Conservation (phyloP, 2,113 vertebrate genomes). For the Cavia porcellus region DNA sequence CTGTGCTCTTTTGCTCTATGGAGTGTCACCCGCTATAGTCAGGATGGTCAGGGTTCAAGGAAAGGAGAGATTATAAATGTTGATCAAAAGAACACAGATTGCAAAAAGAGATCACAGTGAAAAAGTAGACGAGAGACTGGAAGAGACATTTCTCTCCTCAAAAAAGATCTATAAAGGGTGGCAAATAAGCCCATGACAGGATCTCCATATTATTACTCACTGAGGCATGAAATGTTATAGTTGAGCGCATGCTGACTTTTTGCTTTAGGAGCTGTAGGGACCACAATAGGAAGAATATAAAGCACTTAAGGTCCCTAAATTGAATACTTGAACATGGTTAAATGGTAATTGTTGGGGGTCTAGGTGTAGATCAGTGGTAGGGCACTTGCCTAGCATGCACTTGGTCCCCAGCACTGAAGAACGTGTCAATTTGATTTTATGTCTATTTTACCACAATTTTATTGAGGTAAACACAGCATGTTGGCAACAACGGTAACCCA, state of each 20-base stretch:
- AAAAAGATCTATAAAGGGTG: background rate
- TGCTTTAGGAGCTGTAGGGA: background rate
- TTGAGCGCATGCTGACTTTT: background rate
- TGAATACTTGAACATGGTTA: too few relatives aligned
- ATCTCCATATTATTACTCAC: background rate
- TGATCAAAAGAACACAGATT: background rate
- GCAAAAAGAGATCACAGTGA: background rate
- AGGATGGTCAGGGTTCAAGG: background rate
- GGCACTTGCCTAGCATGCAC: background rate
- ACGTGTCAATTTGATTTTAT: too few relatives aligned
- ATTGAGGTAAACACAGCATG: background rate
- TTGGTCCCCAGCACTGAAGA: background rate
- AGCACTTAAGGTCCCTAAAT: background rate
- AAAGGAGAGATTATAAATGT: background rate
- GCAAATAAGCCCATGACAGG: background rate
- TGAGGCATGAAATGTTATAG: background rate
- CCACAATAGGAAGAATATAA: too few relatives aligned
- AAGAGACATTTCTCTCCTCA: background rate
- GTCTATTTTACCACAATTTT: background rate
- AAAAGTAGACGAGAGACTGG: background rate
- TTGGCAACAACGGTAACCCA: background rate
- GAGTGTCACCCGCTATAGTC: background rate
- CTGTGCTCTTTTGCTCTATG: background rate
- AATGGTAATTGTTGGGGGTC: background rate
- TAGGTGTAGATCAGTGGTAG: background rate